Evolutionary conservation across 1,140 invertebrate genomes (phyloP), one percentile per base, ranked within the genome.

Genomic region (Solenopsis fugax): DNA sequence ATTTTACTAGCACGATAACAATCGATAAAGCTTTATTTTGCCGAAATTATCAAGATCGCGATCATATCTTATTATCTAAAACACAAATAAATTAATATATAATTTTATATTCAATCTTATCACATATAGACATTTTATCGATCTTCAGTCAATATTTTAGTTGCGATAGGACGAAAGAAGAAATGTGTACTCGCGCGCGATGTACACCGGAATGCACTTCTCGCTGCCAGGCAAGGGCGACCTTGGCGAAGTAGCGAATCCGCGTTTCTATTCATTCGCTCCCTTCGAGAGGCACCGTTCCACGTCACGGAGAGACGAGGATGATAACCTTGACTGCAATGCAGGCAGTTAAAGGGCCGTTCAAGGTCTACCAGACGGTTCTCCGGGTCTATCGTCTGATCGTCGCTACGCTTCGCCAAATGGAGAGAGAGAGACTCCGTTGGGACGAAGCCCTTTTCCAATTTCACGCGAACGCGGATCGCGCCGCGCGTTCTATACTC

Each of bases 321-420:
- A 91, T 89, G 84, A 87, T 88, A 91, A 88, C 91, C 91, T 92
- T 92, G 91, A 88, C 91, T 91, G 65, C 54, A 73, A 88, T 77
- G 91, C 87, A 86, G 64, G 64, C 89, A 89, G 91, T 92, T 92
- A 92, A 92, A 92, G 91, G 91, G 92, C 86, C 86, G 91, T 85
- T 92, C 91, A 92, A 92, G 91, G 91, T 89, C 91, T 90, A 90
- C 87, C 90, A 91, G 91, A 89, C 87, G 60, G 54, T 81, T 76
- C 76, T 80, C 45, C 56, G 87, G 82, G 87, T 52, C 86, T 85
- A 78, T 84, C 89, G 89, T 86, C 82, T 91, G 89, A 72, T 87
- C 64, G 65, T 7, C 69, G 90, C 87, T 82, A 87, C 80, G 84
- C 87, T 92, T 65, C 77, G 77, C 82, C 87, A 87, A 90, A 91